phyloP scores from a whole-genome alignment of 2,113 vertebrate species.

The Dryoscopus gambensis region DNA sequence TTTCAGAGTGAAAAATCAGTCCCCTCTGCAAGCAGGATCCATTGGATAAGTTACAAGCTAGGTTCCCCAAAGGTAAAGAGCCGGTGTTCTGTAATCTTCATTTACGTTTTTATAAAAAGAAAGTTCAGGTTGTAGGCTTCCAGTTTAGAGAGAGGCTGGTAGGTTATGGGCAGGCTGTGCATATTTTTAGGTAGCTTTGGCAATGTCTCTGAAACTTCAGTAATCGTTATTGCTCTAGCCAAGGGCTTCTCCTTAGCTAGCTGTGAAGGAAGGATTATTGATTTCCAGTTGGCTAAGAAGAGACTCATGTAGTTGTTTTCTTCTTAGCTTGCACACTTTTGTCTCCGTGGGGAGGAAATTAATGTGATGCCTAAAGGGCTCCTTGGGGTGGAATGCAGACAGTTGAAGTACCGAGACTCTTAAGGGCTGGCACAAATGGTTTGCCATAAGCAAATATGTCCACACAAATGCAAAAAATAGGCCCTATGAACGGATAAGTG shows the following conservation, averaged over 20 bases:
- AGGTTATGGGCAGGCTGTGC: neutral
- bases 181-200: neutral
- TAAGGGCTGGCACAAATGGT: neutral
- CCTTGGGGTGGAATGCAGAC: neutral
- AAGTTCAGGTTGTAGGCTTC: neutral
- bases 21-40: neutral
- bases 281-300: neutral
- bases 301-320: neutral
- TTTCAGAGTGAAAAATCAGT: neutral
- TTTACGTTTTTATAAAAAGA: neutral
- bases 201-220: neutral
- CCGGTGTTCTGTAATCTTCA: neutral
- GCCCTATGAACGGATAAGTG: neutral
- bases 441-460: neutral
- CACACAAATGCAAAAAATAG: neutral
- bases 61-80: neutral
- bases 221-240: neutral
- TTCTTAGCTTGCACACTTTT: neutral
- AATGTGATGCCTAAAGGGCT: neutral
- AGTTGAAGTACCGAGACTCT: neutral
- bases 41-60: neutral
- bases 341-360: neutral
- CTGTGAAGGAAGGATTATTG: neutral
- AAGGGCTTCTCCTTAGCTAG: neutral
- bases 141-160: neutral